Evolutionary conservation across 2,113 vertebrate species (phyloP), one percentile per base, ranked within the genome.

Genomic region (Nematolebias whitei): DNA sequence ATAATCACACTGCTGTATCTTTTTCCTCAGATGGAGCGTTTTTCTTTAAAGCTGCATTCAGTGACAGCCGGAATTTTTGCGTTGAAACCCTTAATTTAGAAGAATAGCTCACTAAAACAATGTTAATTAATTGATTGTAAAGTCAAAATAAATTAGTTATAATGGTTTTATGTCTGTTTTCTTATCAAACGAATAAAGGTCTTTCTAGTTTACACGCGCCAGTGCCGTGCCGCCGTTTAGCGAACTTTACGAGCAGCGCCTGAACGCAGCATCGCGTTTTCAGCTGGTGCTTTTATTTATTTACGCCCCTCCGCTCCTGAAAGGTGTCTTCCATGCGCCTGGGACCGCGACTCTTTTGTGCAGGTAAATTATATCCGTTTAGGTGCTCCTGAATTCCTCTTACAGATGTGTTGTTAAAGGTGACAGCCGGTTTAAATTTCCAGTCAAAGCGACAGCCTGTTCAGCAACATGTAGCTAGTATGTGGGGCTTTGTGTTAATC

Each of bases 261-360:
- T 84, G 80, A 89, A 87, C 9, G 81, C 69, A 7, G 0, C 87
- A 74, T 63, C 82, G 76, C 80, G 69, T 68, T 69, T 63, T 49
- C 83, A 82, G 76, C 84, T 70, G 81, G 85, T 88, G 80, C 90
- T 80, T 83, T 78, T 57, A 71, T 76, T 41, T 74, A 68, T 76
- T 64, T 50, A 71, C 71, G 71, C 77, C 74, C 70, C 71, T 75
- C 57, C 44, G 74, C 54, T 71, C 49, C 39, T 68, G 51, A 58
- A 74, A 82, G 58, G 55, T 62, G 80, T 52, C 73, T 74, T 93
- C 84, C 76, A 92, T 92, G 91, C 80, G 87, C 72, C 85, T 82
- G 71, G 84, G 82, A 84, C 84, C 73, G 71, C 85, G 71, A 68
- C 76, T 76, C 61, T 76, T 87, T 80, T 64, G 40, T 71, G 44